phyloP scores from a whole-genome alignment of 2,888 invertebrate genomes.

The Germaria angustata region DNA sequence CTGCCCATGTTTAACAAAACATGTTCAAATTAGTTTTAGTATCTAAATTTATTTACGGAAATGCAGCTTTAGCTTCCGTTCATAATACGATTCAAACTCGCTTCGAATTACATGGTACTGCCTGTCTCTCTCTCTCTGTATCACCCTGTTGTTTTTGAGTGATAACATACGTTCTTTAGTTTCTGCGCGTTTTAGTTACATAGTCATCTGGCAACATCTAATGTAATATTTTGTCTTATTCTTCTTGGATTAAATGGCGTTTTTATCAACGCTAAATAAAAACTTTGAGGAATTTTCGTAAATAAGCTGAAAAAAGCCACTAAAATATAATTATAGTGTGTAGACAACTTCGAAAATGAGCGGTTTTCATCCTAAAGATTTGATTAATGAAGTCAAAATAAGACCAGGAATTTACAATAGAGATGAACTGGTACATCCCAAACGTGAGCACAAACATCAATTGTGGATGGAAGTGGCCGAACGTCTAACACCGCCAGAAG shows the following conservation, averaged over 20 bases:
- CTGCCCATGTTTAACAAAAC: too few relatives aligned
- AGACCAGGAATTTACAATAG: conserved; percentile 52
- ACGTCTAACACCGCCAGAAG: conserved; percentile 54
- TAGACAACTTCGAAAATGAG: conserved; percentile 52
- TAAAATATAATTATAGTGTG: conserved; percentile 35
- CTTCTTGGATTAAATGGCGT: conserved; percentile 40
- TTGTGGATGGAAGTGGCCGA: conserved; percentile 61
- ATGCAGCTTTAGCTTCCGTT: too few relatives aligned
- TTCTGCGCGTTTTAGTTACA: neutral
- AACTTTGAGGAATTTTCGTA: conserved; percentile 18
- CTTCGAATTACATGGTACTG: too few relatives aligned
- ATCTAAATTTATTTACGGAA: too few relatives aligned
- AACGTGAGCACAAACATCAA: conserved; percentile 50
- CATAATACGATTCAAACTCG: too few relatives aligned
- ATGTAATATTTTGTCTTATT: neutral
- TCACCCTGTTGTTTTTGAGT: too few relatives aligned
- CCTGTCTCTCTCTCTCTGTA: too few relatives aligned
- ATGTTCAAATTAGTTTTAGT: too few relatives aligned
- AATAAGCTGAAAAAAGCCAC: conserved; percentile 49
- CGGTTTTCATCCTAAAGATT: conserved; percentile 59
- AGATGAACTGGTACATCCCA: conserved; percentile 46
- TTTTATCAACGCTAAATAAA: conserved; percentile 54
- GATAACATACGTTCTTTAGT: neutral
- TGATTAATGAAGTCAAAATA: conserved; percentile 56
- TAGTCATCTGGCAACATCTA: neutral